Evolutionary conservation across 2,797 vertebrate species (phyloP), one percentile per base, ranked within the genome.

Genomic region (Sebastes matsubarae): DNA sequence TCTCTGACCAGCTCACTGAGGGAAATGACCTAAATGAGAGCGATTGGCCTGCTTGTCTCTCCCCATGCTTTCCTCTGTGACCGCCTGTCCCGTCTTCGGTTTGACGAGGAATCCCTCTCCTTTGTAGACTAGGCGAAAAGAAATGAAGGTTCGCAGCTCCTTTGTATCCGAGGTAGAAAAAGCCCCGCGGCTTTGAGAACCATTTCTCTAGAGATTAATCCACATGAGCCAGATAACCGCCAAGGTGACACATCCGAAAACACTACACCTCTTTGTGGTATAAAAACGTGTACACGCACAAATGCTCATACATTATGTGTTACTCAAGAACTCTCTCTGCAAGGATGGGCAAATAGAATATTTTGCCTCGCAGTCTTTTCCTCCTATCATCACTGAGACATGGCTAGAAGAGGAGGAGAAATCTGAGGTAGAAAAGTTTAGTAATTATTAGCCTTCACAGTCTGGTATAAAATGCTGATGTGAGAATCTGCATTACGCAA

Each of bases 21-120:
- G 36, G 81, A 87, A 86, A 84, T 91, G 86, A 88, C 85, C 86
- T 79, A 72, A 83, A 88, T 80, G 79, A 75, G n/a, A 85, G 68
- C 30, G 14, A 89, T 84, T 77, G 76, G 54, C 64, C 30, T 74
- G 46, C 81, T 42, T 73, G 50, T 22, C 77, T 79, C 70, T 55
- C 22, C 30, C 65, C 12, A 27, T 72, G 25, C 36, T 81, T 74
- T 63, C 25, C 67, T 79, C 61, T 20, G 38, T 86, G 79, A 67
- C 54, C 12, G 32, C 68, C 54, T 55, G 13, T 52, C 64, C 67
- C n/a, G 1, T 75, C 84, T 77, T 61, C 46, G 38, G 64, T 29
- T 25, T 27, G 27, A 71, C 38, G 20, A 90, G 57, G 57, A 82
- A 60, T 61, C 72, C 64, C 13, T 34, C 34, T 78, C 22, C 38